Evolutionary conservation across 2,113 vertebrate genomes (phyloP).

Genomic region (Ochotona curzoniae): DNA sequence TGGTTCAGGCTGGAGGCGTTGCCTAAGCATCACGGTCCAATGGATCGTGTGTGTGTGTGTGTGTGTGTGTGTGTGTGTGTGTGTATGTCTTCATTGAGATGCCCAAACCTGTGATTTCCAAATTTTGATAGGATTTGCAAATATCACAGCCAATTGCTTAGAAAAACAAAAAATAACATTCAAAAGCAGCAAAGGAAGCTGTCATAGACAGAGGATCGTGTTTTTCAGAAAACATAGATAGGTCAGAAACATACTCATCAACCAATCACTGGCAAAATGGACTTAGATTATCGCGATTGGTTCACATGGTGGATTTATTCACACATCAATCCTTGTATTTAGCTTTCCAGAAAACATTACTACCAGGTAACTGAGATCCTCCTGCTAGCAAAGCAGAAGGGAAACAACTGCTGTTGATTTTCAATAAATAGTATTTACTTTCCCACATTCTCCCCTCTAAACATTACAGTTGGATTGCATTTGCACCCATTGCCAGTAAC

Average conservation of each 20-base stretch:
- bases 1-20: accelerated
- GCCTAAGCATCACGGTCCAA: accelerated
- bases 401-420: background rate
- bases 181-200: background rate
- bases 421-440: background rate
- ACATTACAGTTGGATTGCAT: no score
- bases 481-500: no score
- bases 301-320: background rate
- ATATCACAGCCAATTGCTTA: background rate
- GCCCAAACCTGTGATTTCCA: background rate
- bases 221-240: background rate
- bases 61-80: no score
- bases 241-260: background rate
- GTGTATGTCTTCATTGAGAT: background rate
- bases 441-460: background rate
- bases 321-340: background rate
- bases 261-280: background rate
- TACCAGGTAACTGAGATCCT: background rate
- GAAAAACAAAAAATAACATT: background rate
- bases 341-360: background rate
- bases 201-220: background rate
- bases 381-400: background rate
- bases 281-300: background rate
- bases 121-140: background rate
- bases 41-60: no score